A percentile compares a stretch with the other conserved stretches of the same genome.
Evolutionary conservation across 2,113 vertebrate genomes (phyloP).

Genomic region (Sardina pilchardus): DNA sequence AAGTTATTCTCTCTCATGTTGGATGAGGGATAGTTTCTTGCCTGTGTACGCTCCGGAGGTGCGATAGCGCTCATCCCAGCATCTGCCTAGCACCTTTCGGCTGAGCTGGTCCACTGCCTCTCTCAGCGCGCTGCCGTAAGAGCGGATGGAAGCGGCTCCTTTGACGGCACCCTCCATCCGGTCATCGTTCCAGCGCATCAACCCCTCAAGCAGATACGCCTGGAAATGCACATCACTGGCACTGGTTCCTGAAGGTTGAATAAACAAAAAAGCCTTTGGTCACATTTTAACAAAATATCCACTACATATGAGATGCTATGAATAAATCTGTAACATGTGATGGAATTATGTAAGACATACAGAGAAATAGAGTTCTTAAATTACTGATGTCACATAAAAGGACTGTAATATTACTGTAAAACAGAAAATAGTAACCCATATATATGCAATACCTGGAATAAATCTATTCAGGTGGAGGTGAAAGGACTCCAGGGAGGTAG

Average conservation of each 20-base stretch:
- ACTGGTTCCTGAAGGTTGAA: conserved; percentile 28
- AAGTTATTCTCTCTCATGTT: background rate
- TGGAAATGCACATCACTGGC: conserved; percentile 31
- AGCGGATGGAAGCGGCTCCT: conserved; percentile 1
- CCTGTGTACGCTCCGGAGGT: conserved; percentile 31
- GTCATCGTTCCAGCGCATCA: conserved; percentile 33
- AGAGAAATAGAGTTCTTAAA: too few species aligned
- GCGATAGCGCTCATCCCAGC: conserved; percentile 8
- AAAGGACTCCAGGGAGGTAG: conserved; percentile 17
- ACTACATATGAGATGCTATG: background rate
- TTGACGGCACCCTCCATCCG: background rate
- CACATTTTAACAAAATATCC: background rate
- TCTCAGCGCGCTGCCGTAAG: conserved; percentile 20
- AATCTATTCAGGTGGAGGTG: conserved; percentile 4
- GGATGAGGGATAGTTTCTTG: background rate
- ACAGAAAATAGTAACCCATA: too few species aligned
- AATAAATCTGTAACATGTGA: background rate
- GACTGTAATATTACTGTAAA: background rate
- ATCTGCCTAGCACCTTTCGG: conserved; percentile 12
- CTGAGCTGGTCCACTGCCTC: conserved; percentile 30
- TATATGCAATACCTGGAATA: background rate
- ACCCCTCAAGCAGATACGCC: conserved; percentile 31
- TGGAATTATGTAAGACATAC: too few species aligned
- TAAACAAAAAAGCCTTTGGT: background rate
- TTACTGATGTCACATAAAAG: too few species aligned